Conservation (phyloP, 2,113 vertebrate genomes). For the Tricholaema leucomelas region DNA sequence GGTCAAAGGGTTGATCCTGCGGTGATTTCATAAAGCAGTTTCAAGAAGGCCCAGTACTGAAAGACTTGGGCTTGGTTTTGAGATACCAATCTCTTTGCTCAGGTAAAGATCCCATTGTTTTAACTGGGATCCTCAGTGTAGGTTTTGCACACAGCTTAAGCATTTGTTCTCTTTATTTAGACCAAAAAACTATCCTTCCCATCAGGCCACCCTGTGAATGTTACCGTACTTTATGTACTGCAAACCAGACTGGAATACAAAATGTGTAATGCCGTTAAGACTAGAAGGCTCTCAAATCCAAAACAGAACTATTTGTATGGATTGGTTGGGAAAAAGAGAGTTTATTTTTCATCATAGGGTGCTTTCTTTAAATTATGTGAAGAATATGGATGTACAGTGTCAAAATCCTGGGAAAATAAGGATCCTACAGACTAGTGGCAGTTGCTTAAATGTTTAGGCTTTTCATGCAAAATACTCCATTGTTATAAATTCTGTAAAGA, state of each 20-base stretch:
- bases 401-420: not conserved
- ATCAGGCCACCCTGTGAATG: not conserved
- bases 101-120: not conserved
- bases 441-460: slow-evolving; percentile 2
- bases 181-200: not conserved
- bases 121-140: rapidly evolving
- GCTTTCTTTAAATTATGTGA: slow-evolving; percentile 24
- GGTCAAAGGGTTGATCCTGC: not conserved
- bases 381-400: not conserved
- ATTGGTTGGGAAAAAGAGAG: slow-evolving; percentile 2
- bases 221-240: not conserved
- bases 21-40: not conserved
- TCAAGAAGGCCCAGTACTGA: not conserved
- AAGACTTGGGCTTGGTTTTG: not conserved
- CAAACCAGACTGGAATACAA: slow-evolving; percentile 21
- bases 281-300: slow-evolving; percentile 23
- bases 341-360: not conserved
- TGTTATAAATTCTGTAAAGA: slow-evolving; percentile 47
- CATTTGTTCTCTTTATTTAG: not conserved
- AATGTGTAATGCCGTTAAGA: slow-evolving; percentile 18
- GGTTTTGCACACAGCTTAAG: not conserved
- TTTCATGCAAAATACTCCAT: slow-evolving; percentile 19
- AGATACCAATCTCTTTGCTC: not conserved
- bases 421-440: not conserved
- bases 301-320: not conserved